These are phyloP conservation scores for Hedya salicella DNA, from an alignment of 2,888 invertebrate species.

Conservation along the genomic window DNA sequence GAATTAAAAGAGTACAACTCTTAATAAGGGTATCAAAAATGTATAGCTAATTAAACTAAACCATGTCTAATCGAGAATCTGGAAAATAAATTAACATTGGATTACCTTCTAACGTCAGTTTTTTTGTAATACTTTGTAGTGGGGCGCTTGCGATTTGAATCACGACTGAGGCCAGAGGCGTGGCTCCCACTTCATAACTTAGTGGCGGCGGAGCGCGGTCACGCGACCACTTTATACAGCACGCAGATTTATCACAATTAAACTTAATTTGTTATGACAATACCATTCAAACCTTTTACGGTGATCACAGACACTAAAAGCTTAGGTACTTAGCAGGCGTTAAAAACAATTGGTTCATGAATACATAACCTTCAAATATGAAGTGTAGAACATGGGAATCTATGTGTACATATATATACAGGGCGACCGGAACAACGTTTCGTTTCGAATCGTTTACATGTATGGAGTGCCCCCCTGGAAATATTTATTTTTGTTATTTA, in stretches of 20 bases:
- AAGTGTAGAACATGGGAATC: too few relatives aligned
- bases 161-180: conserved; percentile 29
- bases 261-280: conserved; percentile 23
- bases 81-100: conserved; percentile 21
- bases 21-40: conserved; percentile 3
- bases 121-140: conserved; percentile 27
- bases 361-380: too few relatives aligned
- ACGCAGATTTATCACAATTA: conserved; percentile 32
- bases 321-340: neutral
- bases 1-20: neutral
- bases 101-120: conserved; percentile 27
- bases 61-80: neutral
- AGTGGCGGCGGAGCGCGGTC: conserved; percentile 25
- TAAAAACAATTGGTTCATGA: neutral
- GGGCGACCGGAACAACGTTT: too few relatives aligned
- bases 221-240: conserved; percentile 32
- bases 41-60: conserved; percentile 1
- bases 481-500: too few relatives aligned
- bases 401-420: too few relatives aligned
- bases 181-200: conserved; percentile 38
- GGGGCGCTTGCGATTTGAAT: conserved; percentile 27
- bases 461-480: too few relatives aligned
- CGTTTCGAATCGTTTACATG: too few relatives aligned
- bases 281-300: neutral
- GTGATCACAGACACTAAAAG: neutral